These are phyloP conservation scores for Agraylea sexmaculata DNA, from an alignment of 1,140 invertebrate species.

Conservation along the genomic window DNA sequence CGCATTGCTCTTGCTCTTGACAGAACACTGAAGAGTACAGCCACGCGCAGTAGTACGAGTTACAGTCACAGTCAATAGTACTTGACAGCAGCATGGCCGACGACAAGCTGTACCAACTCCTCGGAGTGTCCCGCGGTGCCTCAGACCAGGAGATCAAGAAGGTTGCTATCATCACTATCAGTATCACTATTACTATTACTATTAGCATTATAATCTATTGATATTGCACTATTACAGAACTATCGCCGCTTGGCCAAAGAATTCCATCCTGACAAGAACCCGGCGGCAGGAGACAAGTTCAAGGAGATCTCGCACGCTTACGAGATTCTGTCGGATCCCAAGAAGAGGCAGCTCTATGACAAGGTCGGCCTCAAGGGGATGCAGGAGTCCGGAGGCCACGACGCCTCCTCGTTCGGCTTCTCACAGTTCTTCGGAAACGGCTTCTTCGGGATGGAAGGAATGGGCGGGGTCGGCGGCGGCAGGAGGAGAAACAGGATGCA, in stretches of 20 bases:
- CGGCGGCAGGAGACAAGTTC: constrained; percentile 70
- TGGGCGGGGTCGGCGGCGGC: constrained; percentile 33
- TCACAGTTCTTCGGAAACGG: constrained; percentile 47
- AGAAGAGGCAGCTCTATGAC: constrained; percentile 61
- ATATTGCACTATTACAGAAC: constrained; percentile 54
- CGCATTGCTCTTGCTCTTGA: too few species aligned
- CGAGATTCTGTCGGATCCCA: constrained; percentile 65
- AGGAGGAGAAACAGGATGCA: constrained; percentile 45
- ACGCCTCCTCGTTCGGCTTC: constrained; percentile 33
- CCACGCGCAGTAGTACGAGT: too few species aligned
- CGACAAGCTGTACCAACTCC: constrained; percentile 70
- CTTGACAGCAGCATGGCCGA: too few species aligned
- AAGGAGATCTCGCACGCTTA: constrained; percentile 85
- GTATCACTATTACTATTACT: too few species aligned
- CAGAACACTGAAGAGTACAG: too few species aligned
- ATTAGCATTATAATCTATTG: too few species aligned
- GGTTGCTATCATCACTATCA: too few species aligned
- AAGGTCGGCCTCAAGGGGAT: constrained; percentile 66
- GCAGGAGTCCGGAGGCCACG: constrained; percentile 53
- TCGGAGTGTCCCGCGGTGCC: constrained; percentile 64
- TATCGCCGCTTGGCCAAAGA: constrained; percentile 78
- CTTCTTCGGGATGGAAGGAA: constrained; percentile 30
- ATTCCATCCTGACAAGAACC: constrained; percentile 82
- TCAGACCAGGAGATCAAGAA: constrained; percentile 77
- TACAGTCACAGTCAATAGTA: too few species aligned